These are phyloP conservation scores for Drosophila greeni DNA, from an alignment of 2,888 invertebrate species.

Conservation along the genomic window DNA sequence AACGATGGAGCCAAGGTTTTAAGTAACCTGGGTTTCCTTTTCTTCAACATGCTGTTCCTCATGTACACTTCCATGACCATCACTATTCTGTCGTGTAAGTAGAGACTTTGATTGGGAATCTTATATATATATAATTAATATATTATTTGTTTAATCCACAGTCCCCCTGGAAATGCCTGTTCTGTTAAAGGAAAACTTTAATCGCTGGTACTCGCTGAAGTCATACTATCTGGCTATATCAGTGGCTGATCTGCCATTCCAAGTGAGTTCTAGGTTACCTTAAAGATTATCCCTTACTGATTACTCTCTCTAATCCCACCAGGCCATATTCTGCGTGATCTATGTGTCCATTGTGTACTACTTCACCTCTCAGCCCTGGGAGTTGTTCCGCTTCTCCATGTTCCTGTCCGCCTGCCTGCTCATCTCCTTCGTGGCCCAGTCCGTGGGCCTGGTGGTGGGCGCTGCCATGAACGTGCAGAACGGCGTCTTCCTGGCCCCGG, in stretches of 20 bases:
- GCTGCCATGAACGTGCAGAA: slow-evolving; percentile 98
- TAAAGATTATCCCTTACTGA: too few species aligned
- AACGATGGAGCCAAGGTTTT: slow-evolving; percentile 97
- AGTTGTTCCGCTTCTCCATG: slow-evolving; percentile 90
- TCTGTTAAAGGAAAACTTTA: slow-evolving; percentile 95
- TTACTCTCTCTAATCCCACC: slow-evolving; percentile 52
- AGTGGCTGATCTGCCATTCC: slow-evolving; percentile 97
- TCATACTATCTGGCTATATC: slow-evolving; percentile 97
- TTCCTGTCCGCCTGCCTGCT: slow-evolving; percentile 92
- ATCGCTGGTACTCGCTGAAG: slow-evolving; percentile 96
- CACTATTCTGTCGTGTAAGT: slow-evolving; percentile 96
- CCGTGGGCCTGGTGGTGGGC: slow-evolving; percentile 95
- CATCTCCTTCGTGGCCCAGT: slow-evolving; percentile 96
- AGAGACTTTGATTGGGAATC: not conserved
- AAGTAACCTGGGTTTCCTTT: slow-evolving; percentile 96
- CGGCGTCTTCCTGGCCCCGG: slow-evolving; percentile 96
- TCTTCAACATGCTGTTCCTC: slow-evolving; percentile 98
- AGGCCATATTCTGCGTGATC: slow-evolving; percentile 95
- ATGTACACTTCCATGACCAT: slow-evolving; percentile 99
- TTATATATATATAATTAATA: not conserved
- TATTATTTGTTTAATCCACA: slow-evolving; percentile 68
- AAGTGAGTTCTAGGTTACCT: slow-evolving; percentile 83
- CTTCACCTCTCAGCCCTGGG: slow-evolving; percentile 95
- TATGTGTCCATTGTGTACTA: slow-evolving; percentile 96
- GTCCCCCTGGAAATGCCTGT: slow-evolving; percentile 98